Conservation (phyloP, 2,888 invertebrate genomes). For the Tortricodes alternella region DNA sequence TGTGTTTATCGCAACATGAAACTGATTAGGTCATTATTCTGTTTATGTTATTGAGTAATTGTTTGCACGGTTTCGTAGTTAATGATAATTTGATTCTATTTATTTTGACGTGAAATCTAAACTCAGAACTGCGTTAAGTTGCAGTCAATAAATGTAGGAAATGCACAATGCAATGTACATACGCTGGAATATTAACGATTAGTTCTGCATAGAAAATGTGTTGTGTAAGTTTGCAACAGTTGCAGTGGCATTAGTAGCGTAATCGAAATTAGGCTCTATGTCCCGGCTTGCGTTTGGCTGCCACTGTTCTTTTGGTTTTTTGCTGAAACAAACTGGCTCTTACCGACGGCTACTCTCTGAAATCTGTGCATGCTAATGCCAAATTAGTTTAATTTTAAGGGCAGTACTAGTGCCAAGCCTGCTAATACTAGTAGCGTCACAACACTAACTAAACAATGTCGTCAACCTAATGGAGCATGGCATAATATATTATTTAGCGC, state of each 20-base stretch:
- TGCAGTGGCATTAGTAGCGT: slow-evolving; percentile 38
- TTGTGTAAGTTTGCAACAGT: slow-evolving; percentile 45
- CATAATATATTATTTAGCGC: background rate
- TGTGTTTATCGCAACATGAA: slow-evolving; percentile 34
- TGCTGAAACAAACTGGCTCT: slow-evolving; percentile 4
- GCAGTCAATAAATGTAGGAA: too few species aligned
- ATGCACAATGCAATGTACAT: too few species aligned
- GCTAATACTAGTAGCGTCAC: background rate
- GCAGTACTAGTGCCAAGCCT: slow-evolving; percentile 15
- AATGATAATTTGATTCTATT: slow-evolving; percentile 15
- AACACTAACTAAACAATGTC: slow-evolving; percentile 5
- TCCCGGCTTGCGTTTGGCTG: slow-evolving; percentile 31
- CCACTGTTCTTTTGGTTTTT: slow-evolving; percentile 20
- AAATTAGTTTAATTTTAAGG: slow-evolving; percentile 23
- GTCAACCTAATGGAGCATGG: background rate
- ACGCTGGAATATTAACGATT: slow-evolving; percentile 40
- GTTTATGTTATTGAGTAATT: slow-evolving; percentile 5
- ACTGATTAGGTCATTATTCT: slow-evolving; percentile 37
- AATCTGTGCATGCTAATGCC: slow-evolving; percentile 21
- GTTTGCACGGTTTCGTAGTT: background rate
- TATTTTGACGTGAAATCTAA: background rate
- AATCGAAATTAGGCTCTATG: slow-evolving; percentile 40
- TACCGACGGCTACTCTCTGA: slow-evolving; percentile 5
- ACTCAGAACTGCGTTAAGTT: background rate
- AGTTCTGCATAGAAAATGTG: slow-evolving; percentile 54